Percentiles rank a stretch among this genome's conserved stretches.
Conservation (phyloP, 2,888 invertebrate genomes). For the Cryptus armator region DNA sequence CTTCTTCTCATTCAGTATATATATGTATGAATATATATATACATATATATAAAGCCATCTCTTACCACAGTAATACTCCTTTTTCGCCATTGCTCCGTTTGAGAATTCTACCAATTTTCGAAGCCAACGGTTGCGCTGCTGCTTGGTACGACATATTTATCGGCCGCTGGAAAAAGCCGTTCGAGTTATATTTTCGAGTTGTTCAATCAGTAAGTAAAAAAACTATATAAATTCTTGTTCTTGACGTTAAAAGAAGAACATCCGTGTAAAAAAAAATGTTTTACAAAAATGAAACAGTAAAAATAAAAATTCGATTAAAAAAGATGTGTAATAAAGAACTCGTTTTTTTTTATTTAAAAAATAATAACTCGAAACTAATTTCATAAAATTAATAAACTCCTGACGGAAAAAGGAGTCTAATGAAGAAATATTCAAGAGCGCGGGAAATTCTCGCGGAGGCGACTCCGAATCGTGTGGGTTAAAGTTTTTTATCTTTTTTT, state of each 20-base stretch:
- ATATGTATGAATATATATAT: neutral
- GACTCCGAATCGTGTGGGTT: conserved; percentile 38
- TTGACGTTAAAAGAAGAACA: neutral
- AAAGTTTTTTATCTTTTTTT: conserved; percentile 29
- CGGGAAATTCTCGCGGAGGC: neutral
- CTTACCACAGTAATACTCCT: conserved; percentile 14
- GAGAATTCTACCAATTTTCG: conserved; percentile 23
- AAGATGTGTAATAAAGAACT: no score
- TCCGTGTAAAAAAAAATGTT: no score
- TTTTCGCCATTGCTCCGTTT: conserved; percentile 12
- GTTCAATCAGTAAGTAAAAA: neutral
- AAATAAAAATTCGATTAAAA: no score
- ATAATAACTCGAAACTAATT: neutral
- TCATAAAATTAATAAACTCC: no score
- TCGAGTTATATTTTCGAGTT: neutral
- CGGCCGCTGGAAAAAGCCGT: neutral
- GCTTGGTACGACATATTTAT: neutral
- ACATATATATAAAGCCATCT: neutral
- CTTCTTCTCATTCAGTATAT: neutral
- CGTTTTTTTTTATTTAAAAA: neutral
- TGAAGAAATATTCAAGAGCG: no score
- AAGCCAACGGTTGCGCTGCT: neutral
- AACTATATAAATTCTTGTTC: neutral
- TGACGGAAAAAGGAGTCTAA: neutral
- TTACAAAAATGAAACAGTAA: no score